These are phyloP conservation scores for Xiphophorus birchmanni DNA, from an alignment of 2,797 vertebrate genomes.

Conservation along the genomic window DNA sequence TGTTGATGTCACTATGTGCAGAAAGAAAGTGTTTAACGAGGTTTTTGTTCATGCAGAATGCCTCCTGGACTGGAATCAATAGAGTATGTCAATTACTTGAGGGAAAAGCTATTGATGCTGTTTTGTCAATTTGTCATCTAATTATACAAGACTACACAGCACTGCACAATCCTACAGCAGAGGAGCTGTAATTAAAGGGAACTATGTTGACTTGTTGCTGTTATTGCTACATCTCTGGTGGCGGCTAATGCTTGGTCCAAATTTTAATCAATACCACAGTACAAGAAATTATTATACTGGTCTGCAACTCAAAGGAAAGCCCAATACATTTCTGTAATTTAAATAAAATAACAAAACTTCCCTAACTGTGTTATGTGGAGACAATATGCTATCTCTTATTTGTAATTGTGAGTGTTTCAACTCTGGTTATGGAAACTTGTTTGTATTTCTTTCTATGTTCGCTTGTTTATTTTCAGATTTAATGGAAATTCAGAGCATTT, in stretches of 20 bases:
- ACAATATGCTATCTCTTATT: not conserved
- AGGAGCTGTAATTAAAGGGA: slow-evolving; percentile 28
- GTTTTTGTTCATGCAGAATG: slow-evolving; percentile 59
- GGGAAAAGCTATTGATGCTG: slow-evolving; percentile 38
- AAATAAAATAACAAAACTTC: not conserved
- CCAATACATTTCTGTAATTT: not conserved
- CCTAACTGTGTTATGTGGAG: not conserved
- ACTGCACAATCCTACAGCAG: slow-evolving; percentile 11
- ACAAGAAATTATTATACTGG: not conserved
- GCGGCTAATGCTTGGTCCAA: not conserved
- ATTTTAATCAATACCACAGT: not conserved
- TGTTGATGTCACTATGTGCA: slow-evolving; percentile 43
- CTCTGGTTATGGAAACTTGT: not conserved
- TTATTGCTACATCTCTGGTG: not conserved
- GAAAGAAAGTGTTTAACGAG: slow-evolving; percentile 54
- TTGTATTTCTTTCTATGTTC: not conserved
- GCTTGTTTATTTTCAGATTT: not conserved
- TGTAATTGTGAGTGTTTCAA: not conserved
- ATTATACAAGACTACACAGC: slow-evolving; percentile 41
- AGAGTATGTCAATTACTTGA: slow-evolving; percentile 45
- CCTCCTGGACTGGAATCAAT: slow-evolving; percentile 53
- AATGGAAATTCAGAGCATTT: not conserved
- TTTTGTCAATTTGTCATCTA: slow-evolving; percentile 58
- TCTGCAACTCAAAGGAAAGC: not conserved
- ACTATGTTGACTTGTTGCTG: slow-evolving; percentile 4